phyloP scores from a whole-genome alignment of 2,113 vertebrate genomes.

The Patagioenas fasciata region DNA sequence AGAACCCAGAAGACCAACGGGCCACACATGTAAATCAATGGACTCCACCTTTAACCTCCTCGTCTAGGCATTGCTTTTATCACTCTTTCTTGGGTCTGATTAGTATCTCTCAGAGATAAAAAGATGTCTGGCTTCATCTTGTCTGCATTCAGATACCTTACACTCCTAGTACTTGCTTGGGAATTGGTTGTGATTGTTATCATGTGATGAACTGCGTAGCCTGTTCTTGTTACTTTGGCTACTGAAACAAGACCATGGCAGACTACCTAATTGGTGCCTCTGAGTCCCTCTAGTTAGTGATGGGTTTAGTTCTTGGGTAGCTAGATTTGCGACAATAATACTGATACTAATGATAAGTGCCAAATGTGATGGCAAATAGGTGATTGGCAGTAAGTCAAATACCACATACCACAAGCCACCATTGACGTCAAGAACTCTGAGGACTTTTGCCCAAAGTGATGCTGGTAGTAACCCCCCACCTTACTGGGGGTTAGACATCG shows the following conservation, averaged over 20 bases:
- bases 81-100: constrained; percentile 2
- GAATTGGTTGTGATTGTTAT: not conserved
- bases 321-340: not conserved
- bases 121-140: constrained; percentile 26
- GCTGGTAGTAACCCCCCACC: not conserved
- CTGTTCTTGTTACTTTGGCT: not conserved
- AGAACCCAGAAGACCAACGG: not conserved
- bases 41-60: not conserved
- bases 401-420: not conserved
- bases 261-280: not conserved
- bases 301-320: not conserved
- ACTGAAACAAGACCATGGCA: not conserved
- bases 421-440: not conserved
- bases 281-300: not conserved
- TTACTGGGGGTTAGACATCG: not conserved
- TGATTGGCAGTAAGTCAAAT: not conserved
- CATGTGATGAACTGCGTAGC: not conserved
- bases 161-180: not conserved
- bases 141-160: not conserved
- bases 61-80: not conserved
- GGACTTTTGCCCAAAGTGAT: not conserved
- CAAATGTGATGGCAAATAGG: not conserved
- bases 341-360: not conserved
- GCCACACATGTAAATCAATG: not conserved
- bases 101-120: constrained; percentile 7